Conservation (phyloP, 2,113 vertebrate genomes). For the Taurulus bubalis region DNA sequence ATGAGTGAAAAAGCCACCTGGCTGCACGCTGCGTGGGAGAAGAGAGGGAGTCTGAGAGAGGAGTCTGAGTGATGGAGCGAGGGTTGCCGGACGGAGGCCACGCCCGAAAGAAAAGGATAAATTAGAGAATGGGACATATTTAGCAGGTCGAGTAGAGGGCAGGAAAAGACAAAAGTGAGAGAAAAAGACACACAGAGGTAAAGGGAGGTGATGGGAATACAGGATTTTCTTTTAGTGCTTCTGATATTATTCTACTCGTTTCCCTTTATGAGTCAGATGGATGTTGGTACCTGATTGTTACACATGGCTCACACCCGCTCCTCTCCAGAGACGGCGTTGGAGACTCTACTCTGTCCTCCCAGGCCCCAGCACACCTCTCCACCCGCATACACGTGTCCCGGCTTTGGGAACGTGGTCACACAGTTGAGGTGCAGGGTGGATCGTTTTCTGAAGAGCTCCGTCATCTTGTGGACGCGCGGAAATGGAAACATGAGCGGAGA, state of each 20-base stretch:
- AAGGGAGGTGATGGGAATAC: conserved; percentile 16
- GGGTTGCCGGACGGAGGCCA: not conserved
- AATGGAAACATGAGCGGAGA: not conserved
- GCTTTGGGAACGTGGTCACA: not conserved
- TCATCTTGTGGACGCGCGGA: not conserved
- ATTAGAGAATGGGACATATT: conserved; percentile 8
- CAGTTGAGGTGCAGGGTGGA: no score
- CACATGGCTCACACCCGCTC: not conserved
- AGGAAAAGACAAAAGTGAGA: not conserved
- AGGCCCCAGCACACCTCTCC: not conserved
- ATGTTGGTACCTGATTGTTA: not conserved
- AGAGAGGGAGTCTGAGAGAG: conserved; percentile 10
- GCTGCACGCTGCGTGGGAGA: not conserved
- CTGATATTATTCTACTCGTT: not conserved
- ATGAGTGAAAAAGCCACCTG: conserved; percentile 22
- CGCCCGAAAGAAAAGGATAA: not conserved
- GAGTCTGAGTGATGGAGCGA: conserved; percentile 6
- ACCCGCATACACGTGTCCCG: conserved; percentile 14
- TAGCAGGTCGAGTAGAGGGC: conserved; percentile 23
- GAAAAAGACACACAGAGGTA: not conserved
- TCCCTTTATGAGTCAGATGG: not conserved
- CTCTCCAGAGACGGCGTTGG: not conserved
- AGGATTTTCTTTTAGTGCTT: not conserved
- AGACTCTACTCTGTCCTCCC: not conserved
- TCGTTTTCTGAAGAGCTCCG: not conserved